Base-by-base conservation (phyloP, 2,797 vertebrate species). In the Chaunax sp. region DNA sequence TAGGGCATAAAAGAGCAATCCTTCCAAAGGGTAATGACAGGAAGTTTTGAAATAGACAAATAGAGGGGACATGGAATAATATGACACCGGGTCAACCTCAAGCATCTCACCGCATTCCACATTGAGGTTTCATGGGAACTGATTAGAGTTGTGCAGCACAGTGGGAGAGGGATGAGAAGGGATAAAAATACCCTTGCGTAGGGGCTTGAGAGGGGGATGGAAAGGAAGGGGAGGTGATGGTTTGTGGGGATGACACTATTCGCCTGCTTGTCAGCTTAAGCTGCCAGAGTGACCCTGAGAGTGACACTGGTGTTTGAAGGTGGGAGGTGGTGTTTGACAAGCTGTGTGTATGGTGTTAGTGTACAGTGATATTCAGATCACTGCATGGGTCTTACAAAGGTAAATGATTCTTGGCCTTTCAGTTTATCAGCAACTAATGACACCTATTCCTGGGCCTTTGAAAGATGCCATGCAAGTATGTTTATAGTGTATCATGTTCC, bases 131-230 rank as follows among this genome's bases (percentile, higher is more conserved):
- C 77, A 85, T 75, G 67, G 74, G 86, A 88, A 80, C 76, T 83
- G 80, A 88, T 87, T 81, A 85, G 78, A 84, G 81, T 69, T 15
- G 59, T 50, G 62, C 78, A 75, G 73, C 82, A 70, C 84, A 74
- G 81, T 82, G 61, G 75, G 82, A 85, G 81, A 87, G 64, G 74
- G 59, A 80, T 64, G 59, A 72, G 51, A 86, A 75, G 75, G 74
- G 87, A 90, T 90, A 90, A 82, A 90, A 90, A 92, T 91, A 91
- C 72, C 81, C 82, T 59, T 1, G 22, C 77, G 80, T 71, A 75
- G 64, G 75, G 78, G 76, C 69, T 87, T 69, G 84, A 50, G 47
- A n/a, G 33, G 62, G 76, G 72, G 81, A 41, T 62, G 83, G 75
- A 75, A 69, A 52, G 69, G 23, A 59, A 44, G 72, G 77, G 47